Conservation (phyloP, 1,140 invertebrate species). For the Nasonia vitripennis region DNA sequence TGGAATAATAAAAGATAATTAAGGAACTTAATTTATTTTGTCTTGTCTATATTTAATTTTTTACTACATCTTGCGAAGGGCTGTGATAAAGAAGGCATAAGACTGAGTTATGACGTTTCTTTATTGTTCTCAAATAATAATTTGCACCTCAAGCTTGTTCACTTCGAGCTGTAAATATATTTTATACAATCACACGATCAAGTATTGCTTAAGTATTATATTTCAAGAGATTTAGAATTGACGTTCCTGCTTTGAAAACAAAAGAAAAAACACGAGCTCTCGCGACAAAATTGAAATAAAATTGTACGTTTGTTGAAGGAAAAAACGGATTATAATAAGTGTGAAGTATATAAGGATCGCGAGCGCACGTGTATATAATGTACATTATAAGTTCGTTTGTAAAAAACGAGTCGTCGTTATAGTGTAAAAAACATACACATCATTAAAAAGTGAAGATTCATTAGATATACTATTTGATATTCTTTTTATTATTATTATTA, state of each 20-base stretch:
- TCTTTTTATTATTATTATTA: conserved; percentile 42
- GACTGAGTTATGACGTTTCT: conserved; percentile 7
- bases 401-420: background rate
- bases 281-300: background rate
- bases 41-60: background rate
- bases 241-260: background rate
- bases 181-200: background rate
- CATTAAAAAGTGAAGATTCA: conserved; percentile 35
- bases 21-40: background rate
- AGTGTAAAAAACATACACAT: conserved; percentile 36
- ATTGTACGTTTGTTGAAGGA: background rate
- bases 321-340: background rate
- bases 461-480: conserved; percentile 52
- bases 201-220: background rate
- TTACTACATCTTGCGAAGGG: background rate
- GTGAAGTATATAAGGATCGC: background rate
- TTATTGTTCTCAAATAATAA: background rate
- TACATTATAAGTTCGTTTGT: conserved; percentile 7
- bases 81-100: background rate
- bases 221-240: background rate
- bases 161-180: background rate
- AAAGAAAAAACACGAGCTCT: background rate
- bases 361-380: background rate
- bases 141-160: background rate
- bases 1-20: no score